These are phyloP conservation scores for Hecatera dysodea DNA, from an alignment of 2,888 invertebrate genomes.

Conservation along the genomic window DNA sequence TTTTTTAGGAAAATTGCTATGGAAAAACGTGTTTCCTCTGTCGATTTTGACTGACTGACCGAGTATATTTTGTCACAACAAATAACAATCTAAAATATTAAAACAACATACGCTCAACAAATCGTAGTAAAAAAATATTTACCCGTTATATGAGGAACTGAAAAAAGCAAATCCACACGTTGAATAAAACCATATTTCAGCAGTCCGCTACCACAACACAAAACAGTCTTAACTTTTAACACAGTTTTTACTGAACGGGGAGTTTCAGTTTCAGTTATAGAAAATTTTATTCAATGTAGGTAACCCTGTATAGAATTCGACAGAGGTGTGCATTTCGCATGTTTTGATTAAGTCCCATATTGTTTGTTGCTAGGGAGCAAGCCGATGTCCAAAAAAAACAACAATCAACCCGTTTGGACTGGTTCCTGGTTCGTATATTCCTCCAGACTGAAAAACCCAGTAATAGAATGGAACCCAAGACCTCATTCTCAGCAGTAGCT, in stretches of 20 bases:
- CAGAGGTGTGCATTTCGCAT: too few relatives aligned
- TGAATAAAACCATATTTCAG: conserved; percentile 11
- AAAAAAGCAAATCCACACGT: neutral
- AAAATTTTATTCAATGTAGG: neutral
- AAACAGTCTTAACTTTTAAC: conserved; percentile 26
- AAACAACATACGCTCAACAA: neutral
- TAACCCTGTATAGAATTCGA: neutral
- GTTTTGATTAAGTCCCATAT: too few relatives aligned
- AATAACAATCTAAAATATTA: too few relatives aligned
- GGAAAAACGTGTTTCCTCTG: neutral
- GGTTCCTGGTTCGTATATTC: too few relatives aligned
- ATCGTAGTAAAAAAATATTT: neutral
- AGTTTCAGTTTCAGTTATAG: neutral
- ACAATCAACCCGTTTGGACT: too few relatives aligned
- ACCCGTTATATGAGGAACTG: neutral
- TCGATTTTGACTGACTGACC: neutral
- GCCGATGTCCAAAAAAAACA: too few relatives aligned
- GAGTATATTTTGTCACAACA: too few relatives aligned
- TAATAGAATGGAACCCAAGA: too few relatives aligned
- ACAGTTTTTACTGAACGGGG: neutral
- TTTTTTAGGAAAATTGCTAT: neutral
- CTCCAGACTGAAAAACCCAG: too few relatives aligned
- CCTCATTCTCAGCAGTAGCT: too few relatives aligned
- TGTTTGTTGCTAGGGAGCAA: too few relatives aligned
- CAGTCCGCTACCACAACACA: conserved; percentile 4